phyloP scores from a whole-genome alignment of 2,113 vertebrate species.

The Polypterus senegalus region DNA sequence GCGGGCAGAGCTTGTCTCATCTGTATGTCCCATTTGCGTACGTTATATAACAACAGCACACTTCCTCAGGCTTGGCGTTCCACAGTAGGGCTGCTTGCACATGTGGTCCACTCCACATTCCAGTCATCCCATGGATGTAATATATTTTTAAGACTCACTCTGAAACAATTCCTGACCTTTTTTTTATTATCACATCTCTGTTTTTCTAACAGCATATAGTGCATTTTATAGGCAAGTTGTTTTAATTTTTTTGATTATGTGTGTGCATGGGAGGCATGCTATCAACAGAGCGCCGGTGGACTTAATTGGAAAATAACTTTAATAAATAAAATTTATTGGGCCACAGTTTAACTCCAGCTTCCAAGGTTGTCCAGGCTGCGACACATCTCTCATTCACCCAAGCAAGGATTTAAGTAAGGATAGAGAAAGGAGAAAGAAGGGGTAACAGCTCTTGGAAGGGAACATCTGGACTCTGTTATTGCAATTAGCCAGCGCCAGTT shows the following conservation, averaged over 20 bases:
- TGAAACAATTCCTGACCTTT: not conserved
- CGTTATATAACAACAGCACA: too few species aligned
- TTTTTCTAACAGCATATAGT: not conserved
- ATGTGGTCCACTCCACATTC: not conserved
- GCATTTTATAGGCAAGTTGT: not conserved
- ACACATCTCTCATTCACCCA: slow-evolving; percentile 12
- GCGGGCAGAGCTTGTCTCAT: too few species aligned
- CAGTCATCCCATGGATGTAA: not conserved
- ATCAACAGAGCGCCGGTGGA: slow-evolving; percentile 5
- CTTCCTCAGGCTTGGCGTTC: too few species aligned
- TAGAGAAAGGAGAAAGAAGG: not conserved
- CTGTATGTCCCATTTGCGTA: too few species aligned
- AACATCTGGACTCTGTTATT: slow-evolving; percentile 26
- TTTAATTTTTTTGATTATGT: not conserved
- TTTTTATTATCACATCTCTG: not conserved
- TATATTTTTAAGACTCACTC: not conserved
- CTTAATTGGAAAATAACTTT: slow-evolving; percentile 14
- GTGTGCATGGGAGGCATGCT: slow-evolving; percentile 2
- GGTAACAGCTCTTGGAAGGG: slow-evolving; percentile 8
- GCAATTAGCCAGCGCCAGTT: slow-evolving; percentile 3
- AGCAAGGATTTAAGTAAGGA: slow-evolving; percentile 13
- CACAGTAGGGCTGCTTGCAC: not conserved
- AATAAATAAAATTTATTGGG: slow-evolving; percentile 21
- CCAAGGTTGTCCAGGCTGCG: slow-evolving; percentile 10
- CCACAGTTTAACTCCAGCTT: slow-evolving; percentile 9